phyloP scores from a whole-genome alignment of 2,888 invertebrate species.

The Seira sanloemensis region DNA sequence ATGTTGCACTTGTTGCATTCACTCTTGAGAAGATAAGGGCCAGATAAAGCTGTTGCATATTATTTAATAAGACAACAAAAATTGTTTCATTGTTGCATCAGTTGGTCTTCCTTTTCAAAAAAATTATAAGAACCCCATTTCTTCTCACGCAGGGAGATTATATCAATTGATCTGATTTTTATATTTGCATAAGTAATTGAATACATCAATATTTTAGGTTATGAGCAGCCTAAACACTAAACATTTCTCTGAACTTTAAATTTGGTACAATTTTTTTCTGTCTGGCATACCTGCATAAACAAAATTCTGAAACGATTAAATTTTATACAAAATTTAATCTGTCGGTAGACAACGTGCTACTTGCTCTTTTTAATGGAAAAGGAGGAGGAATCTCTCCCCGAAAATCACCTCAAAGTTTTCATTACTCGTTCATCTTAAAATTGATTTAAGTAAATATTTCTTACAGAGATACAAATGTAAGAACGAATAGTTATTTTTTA shows the following conservation, averaged over 20 bases:
- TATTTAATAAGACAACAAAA: background rate
- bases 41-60: background rate
- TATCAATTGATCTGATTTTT: background rate
- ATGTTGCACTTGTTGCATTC: too few species aligned
- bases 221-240: background rate
- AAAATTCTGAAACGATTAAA: background rate
- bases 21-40: too few species aligned
- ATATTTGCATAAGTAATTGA: slow-evolving; percentile 1
- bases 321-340: background rate
- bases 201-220: background rate
- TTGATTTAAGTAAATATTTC: too few species aligned
- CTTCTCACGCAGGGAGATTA: too few species aligned
- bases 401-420: too few species aligned
- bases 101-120: background rate
- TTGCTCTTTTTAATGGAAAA: background rate
- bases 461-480: too few species aligned
- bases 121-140: background rate
- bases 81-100: background rate
- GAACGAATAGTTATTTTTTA: too few species aligned
- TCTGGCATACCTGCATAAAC: background rate
- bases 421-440: background rate
- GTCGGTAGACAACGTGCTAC: background rate
- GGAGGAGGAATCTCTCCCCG: background rate
- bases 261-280: background rate
- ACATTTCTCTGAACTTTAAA: background rate